Evolutionary conservation across 2,797 vertebrate genomes (phyloP), one percentile per base, ranked within the genome.

Genomic region (Sebastes matsubarae): DNA sequence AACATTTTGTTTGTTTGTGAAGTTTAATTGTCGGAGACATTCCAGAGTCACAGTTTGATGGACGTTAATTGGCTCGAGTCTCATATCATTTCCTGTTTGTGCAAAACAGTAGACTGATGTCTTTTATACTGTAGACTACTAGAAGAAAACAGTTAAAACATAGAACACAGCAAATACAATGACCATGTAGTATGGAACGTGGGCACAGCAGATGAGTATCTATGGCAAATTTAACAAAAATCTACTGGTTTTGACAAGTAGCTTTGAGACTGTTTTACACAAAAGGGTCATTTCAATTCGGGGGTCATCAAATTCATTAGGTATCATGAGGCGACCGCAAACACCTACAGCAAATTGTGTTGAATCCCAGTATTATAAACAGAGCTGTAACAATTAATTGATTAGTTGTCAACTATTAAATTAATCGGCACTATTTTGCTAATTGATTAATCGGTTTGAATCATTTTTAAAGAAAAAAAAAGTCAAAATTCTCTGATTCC

Each of bases 1-100:
- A 46, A 46, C 10, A 30, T 54, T 36, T 2, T 63, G 42, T 24
- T 58, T 54, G 67, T 76, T 50, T 25, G 24, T 11, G 20, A 20
- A 14, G 42, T 42, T 36, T 9, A 20, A 46, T 20, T 11, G 12
- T 22, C 18, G 0, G 29, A 22, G 16, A 25, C 69, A 30, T 60
- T 71, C 68, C 76, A 32, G 4, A 34, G 38, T 61, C 67, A 24
- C 60, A 6, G 46, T 57, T 42, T 22, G 18, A 38, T 27, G 42
- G 32, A 57, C 2, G 7, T 36, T 10, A 34, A 8, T 52, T 27
- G 50, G 20, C 18, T 55, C 3, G 1, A 30, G 58, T 38, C 14
- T 52, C 16, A 3, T 9, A 36, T 61, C 13, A 71, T 46, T 71
- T 78, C 76, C 68, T 77, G 75, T 77, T 64, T 64, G 59, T 64